Evolutionary conservation across 2,888 invertebrate species (phyloP).

Genomic region (Drosophila hamatofila): DNA sequence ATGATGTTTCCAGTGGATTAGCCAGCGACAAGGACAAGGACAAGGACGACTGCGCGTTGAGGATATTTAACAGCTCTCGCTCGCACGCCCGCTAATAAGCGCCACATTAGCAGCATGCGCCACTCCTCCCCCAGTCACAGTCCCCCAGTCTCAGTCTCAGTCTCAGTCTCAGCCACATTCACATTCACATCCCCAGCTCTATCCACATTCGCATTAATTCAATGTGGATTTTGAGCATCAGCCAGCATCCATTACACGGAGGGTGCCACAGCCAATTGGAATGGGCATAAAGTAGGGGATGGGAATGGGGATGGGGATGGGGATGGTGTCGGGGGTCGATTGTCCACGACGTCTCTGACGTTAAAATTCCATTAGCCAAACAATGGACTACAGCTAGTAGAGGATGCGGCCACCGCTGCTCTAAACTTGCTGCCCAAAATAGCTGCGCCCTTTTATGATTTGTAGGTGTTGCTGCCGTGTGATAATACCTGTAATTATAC

Average conservation of each 20-base stretch:
- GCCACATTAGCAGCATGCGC: slow-evolving; percentile 47
- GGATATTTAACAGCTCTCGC: slow-evolving; percentile 11
- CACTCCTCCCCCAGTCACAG: neutral
- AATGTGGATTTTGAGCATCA: slow-evolving; percentile 46
- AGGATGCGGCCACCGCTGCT: neutral
- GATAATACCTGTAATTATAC: slow-evolving; percentile 62
- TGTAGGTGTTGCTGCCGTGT: slow-evolving; percentile 57
- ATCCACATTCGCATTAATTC: slow-evolving; percentile 45
- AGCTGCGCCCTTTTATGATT: slow-evolving; percentile 54
- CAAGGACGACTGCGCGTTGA: slow-evolving; percentile 13
- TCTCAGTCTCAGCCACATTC: neutral
- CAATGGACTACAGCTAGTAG: slow-evolving; percentile 22
- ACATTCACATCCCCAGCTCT: slow-evolving; percentile 4
- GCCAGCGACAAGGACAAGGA: slow-evolving; percentile 42
- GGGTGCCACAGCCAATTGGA: neutral
- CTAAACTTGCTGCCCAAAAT: slow-evolving; percentile 1
- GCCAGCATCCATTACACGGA: slow-evolving; percentile 27
- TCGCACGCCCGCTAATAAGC: slow-evolving; percentile 38
- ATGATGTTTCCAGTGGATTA: slow-evolving; percentile 83
- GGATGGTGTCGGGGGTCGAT: neutral
- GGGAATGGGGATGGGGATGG: neutral
- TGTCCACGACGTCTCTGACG: slow-evolving; percentile 54
- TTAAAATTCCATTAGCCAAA: slow-evolving; percentile 80
- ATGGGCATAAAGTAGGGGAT: neutral
- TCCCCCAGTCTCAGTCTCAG: neutral